phyloP scores from a whole-genome alignment of 2,797 vertebrate genomes.

The Philypnodon macrostomus region DNA sequence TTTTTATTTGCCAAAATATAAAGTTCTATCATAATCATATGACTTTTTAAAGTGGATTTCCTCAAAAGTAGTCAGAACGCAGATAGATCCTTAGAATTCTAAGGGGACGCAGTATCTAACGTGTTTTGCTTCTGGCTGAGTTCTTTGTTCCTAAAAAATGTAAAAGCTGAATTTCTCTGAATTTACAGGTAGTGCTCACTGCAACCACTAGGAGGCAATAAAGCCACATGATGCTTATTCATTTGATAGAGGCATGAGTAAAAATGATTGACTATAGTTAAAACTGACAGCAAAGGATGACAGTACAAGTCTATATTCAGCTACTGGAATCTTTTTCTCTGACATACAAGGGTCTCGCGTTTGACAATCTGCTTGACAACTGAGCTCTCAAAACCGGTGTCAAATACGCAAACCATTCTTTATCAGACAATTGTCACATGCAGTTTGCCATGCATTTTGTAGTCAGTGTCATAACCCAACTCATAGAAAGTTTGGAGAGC shows the following conservation, averaged over 20 bases:
- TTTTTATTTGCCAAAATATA: no score
- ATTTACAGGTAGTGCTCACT: constrained; percentile 5
- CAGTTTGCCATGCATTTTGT: constrained; percentile 5
- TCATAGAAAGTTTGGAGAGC: not conserved
- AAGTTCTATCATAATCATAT: no score
- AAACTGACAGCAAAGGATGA: constrained; percentile 11
- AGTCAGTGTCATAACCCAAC: not conserved
- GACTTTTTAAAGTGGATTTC: no score
- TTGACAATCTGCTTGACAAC: constrained; percentile 11
- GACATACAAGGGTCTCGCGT: constrained; percentile 9
- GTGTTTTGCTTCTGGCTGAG: no score
- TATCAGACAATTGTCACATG: not conserved
- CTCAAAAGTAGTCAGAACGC: no score
- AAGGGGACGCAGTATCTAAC: no score
- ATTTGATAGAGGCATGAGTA: not conserved
- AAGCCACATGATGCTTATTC: constrained; percentile 15
- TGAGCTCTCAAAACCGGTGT: not conserved
- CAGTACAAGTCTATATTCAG: constrained; percentile 10
- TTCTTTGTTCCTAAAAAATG: no score
- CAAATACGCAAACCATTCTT: not conserved
- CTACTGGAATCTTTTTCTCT: constrained; percentile 6
- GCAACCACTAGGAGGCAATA: constrained; percentile 58
- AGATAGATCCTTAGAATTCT: no score
- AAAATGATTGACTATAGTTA: constrained; percentile 1
- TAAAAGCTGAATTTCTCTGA: no score